Evolutionary conservation across 2,797 vertebrate species (phyloP).

Genomic region (Antrozous pallidus): DNA sequence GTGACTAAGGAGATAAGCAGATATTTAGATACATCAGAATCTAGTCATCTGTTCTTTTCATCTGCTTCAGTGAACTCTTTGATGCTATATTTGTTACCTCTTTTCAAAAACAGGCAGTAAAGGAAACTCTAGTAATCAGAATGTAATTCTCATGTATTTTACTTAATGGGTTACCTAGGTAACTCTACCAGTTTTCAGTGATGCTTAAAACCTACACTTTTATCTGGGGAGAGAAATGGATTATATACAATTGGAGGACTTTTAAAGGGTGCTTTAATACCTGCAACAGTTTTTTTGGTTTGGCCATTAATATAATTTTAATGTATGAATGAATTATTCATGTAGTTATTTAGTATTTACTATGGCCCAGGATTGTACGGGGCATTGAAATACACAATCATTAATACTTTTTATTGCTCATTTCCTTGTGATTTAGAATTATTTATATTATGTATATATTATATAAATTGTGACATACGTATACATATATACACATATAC

Average conservation of each 20-base stretch:
- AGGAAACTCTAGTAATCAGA: slow-evolving; percentile 50
- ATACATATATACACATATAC: neutral
- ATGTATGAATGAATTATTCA: slow-evolving; percentile 34
- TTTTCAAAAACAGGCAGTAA: slow-evolving; percentile 55
- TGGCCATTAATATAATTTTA: neutral
- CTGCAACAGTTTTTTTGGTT: neutral
- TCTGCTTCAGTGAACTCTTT: slow-evolving; percentile 55
- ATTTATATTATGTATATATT: neutral
- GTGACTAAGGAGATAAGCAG: slow-evolving; percentile 32
- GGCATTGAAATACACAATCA: neutral
- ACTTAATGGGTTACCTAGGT: slow-evolving; percentile 62
- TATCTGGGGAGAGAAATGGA: slow-evolving; percentile 25
- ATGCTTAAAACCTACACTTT: slow-evolving; percentile 54
- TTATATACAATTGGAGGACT: neutral
- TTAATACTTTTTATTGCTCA: neutral
- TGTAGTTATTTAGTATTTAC: neutral
- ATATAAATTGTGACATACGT: neutral
- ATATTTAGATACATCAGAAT: slow-evolving; percentile 45
- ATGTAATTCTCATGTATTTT: slow-evolving; percentile 56
- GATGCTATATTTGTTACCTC: slow-evolving; percentile 21
- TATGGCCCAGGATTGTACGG: neutral
- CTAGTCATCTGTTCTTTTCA: slow-evolving; percentile 1
- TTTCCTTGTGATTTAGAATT: slow-evolving; percentile 8
- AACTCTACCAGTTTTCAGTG: slow-evolving; percentile 38
- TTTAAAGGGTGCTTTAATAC: slow-evolving; percentile 20